Conservation (phyloP, 2,797 vertebrate genomes). For the Malurus splendens region DNA sequence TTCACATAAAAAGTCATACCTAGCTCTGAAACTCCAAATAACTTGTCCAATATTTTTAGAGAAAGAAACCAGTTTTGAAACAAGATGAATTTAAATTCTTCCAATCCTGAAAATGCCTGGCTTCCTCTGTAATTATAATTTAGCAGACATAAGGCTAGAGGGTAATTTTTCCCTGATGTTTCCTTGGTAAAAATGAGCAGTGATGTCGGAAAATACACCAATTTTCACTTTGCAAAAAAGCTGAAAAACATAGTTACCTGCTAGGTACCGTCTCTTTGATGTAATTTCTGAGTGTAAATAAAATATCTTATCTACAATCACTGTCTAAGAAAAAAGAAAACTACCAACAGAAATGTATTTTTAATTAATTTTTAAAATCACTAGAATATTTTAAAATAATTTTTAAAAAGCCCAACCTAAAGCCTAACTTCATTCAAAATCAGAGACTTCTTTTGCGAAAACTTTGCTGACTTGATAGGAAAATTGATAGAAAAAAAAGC, state of each 20-base stretch:
- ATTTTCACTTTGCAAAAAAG: slow-evolving; percentile 32
- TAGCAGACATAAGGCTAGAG: background rate
- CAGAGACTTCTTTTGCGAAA: background rate
- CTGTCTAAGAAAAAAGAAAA: background rate
- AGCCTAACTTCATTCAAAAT: background rate
- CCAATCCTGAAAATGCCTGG: background rate
- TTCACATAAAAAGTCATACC: background rate
- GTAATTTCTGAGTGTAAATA: slow-evolving; percentile 20
- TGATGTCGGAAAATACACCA: slow-evolving; percentile 14
- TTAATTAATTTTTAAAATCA: background rate
- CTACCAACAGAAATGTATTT: background rate
- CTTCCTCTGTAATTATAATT: slow-evolving; percentile 26
- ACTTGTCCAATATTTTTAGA: background rate
- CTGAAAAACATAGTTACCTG: background rate
- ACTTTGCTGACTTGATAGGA: background rate
- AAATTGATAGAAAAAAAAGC: background rate
- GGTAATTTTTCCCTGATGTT: slow-evolving; percentile 44
- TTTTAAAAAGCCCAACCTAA: rapidly evolving
- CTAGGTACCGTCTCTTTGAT: background rate
- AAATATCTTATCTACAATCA: background rate
- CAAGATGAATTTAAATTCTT: background rate
- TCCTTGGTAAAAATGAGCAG: slow-evolving; percentile 29
- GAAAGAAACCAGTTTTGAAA: background rate
- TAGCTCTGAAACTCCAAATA: background rate
- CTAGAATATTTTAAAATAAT: background rate